Percentiles rank a stretch among this genome's conserved stretches.
Evolutionary conservation across 2,797 vertebrate species (phyloP).

Genomic region (Alectoris magna): DNA sequence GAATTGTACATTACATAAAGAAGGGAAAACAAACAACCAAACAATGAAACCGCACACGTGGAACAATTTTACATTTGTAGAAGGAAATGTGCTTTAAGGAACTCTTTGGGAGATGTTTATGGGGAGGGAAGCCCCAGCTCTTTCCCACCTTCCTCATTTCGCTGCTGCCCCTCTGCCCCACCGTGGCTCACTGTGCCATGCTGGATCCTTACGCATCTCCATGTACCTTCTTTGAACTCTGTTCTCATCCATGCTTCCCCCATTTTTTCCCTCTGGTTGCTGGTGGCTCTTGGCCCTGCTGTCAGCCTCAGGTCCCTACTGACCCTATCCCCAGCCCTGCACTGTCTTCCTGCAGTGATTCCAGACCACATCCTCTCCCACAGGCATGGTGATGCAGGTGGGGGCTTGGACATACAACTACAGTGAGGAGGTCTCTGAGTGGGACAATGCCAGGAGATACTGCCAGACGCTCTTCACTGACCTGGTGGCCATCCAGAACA

Average conservation of each 20-base stretch:
- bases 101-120: not conserved
- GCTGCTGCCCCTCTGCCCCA: not conserved
- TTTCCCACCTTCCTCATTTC: not conserved
- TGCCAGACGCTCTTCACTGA: conserved; percentile 61
- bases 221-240: not conserved
- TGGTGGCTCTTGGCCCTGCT: not conserved
- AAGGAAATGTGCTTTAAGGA: not conserved
- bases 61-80: not conserved
- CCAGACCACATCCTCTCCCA: not conserved
- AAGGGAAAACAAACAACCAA: not conserved
- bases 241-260: not conserved
- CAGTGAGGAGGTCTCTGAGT: conserved; percentile 34
- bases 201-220: not conserved
- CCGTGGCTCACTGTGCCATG: not conserved
- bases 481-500: conserved; percentile 69
- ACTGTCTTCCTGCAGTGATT: fast-evolving
- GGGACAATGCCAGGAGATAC: conserved; percentile 57
- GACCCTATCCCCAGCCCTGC: fast-evolving
- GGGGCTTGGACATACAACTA: conserved; percentile 66
- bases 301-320: not conserved
- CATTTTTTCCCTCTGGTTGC: not conserved
- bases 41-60: not conserved
- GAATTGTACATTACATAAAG: not conserved
- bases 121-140: not conserved
- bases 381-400: not conserved